These are phyloP conservation scores for Telmatherina bonti DNA, from an alignment of 2,797 vertebrate genomes.

Conservation along the genomic window DNA sequence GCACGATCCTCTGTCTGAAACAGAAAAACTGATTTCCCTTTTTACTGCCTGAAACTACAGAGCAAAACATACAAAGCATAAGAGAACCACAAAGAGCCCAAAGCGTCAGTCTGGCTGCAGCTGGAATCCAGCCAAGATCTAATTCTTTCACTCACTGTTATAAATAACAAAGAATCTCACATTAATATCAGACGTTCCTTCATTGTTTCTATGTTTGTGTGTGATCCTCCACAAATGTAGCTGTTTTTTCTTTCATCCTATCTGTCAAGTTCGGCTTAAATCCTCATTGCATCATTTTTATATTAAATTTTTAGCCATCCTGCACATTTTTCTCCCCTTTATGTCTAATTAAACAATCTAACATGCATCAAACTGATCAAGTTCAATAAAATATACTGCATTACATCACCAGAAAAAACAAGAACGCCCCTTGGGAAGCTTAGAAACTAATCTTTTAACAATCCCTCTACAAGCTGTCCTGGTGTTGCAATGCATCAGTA, in stretches of 20 bases:
- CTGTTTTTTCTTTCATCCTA: slow-evolving; percentile 8
- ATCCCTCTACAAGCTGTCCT: slow-evolving; percentile 1
- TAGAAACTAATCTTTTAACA: slow-evolving; percentile 11
- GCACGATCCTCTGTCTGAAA: slow-evolving; percentile 18
- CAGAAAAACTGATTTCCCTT: slow-evolving; percentile 5
- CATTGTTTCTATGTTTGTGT: not conserved
- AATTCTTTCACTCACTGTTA: slow-evolving; percentile 11
- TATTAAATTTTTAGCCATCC: not conserved
- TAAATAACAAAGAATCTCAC: slow-evolving; percentile 13
- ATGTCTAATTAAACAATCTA: too few species aligned
- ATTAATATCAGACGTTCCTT: too few species aligned
- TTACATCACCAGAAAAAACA: slow-evolving; percentile 3
- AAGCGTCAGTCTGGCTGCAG: slow-evolving; percentile 24
- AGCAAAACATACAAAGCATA: slow-evolving; percentile 33
- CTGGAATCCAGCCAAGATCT: slow-evolving; percentile 17
- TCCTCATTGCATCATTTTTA: not conserved
- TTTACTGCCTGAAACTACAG: slow-evolving; percentile 21
- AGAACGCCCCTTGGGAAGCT: slow-evolving; percentile 1
- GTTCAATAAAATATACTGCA: slow-evolving; percentile 7
- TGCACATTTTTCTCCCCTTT: not conserved
- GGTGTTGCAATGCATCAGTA: slow-evolving; percentile 14
- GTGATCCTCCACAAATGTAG: too few species aligned
- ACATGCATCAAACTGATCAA: slow-evolving; percentile 18
- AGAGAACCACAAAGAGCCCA: slow-evolving; percentile 34
- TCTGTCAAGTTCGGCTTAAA: not conserved